Evolutionary conservation across 2,888 invertebrate genomes (phyloP).

Genomic region (Parnassius mnemosyne): DNA sequence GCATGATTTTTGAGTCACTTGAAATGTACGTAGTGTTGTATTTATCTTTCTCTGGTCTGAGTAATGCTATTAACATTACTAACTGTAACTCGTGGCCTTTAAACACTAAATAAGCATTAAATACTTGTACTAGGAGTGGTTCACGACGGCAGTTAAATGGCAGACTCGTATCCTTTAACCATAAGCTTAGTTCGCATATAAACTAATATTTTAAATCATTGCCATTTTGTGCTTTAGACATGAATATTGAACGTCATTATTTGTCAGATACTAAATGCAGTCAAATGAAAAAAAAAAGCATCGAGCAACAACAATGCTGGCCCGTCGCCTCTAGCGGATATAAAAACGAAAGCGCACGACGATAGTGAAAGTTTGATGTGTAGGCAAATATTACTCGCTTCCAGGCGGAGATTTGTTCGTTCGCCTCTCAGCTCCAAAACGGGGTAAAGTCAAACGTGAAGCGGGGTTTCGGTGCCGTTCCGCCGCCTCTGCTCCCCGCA

Average conservation of each 20-base stretch:
- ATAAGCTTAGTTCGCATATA: too few species aligned
- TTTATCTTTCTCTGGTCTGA: too few species aligned
- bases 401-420: slow-evolving; percentile 76
- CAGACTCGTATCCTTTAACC: too few species aligned
- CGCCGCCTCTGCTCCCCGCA: slow-evolving; percentile 43
- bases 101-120: too few species aligned
- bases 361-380: slow-evolving; percentile 81
- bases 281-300: slow-evolving; percentile 49
- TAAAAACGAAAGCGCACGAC: slow-evolving; percentile 76
- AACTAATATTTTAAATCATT: too few species aligned
- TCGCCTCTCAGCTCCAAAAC: slow-evolving; percentile 62
- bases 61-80: too few species aligned
- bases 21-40: too few species aligned
- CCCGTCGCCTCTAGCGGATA: slow-evolving; percentile 60
- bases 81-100: too few species aligned
- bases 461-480: slow-evolving; percentile 49
- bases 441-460: slow-evolving; percentile 57
- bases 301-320: slow-evolving; percentile 65
- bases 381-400: slow-evolving; percentile 77
- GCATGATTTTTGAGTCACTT: too few species aligned
- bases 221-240: too few species aligned
- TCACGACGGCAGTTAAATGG: too few species aligned
- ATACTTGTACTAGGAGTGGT: too few species aligned
- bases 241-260: neutral
- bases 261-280: slow-evolving; percentile 16